Evolutionary conservation across 2,888 invertebrate genomes (phyloP).

Genomic region (Drosophila vallismaia): DNA sequence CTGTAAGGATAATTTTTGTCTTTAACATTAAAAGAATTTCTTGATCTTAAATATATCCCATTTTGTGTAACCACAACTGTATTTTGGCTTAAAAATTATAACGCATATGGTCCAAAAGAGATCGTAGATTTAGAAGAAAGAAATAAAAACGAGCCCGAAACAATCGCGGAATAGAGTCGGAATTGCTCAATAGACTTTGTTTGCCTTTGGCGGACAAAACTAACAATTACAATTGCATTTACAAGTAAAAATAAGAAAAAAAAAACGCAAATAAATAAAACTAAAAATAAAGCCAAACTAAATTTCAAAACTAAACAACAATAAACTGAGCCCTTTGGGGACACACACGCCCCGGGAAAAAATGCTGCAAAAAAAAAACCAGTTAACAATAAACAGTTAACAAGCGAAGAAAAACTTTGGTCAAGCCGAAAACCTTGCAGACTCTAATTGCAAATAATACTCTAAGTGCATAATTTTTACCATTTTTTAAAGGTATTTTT

Average conservation of each 20-base stretch:
- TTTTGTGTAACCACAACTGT: not conserved
- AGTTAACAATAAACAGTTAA: constrained; percentile 35
- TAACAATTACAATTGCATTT: constrained; percentile 16
- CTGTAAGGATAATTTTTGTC: too few species aligned
- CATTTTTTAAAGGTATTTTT: constrained; percentile 20
- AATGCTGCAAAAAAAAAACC: constrained; percentile 1
- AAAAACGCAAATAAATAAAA: not conserved
- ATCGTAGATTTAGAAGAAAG: constrained; percentile 24
- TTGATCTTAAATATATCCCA: not conserved
- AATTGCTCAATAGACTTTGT: constrained; percentile 56
- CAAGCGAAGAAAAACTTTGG: constrained; percentile 39
- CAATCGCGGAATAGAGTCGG: constrained; percentile 42
- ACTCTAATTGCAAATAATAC: constrained; percentile 14
- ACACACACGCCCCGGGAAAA: constrained; percentile 31
- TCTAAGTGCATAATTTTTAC: constrained; percentile 9
- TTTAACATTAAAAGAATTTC: too few species aligned
- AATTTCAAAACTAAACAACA: not conserved
- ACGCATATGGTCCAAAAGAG: constrained; percentile 13
- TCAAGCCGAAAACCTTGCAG: constrained; percentile 62
- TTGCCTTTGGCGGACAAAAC: constrained; percentile 41
- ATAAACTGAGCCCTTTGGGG: constrained; percentile 16
- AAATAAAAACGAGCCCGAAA: constrained; percentile 27
- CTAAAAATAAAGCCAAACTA: not conserved
- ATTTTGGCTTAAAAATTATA: not conserved
- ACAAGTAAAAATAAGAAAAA: not conserved